These are phyloP conservation scores for Callosobruchus maculatus DNA, from an alignment of 2,888 invertebrate genomes.

Conservation along the genomic window DNA sequence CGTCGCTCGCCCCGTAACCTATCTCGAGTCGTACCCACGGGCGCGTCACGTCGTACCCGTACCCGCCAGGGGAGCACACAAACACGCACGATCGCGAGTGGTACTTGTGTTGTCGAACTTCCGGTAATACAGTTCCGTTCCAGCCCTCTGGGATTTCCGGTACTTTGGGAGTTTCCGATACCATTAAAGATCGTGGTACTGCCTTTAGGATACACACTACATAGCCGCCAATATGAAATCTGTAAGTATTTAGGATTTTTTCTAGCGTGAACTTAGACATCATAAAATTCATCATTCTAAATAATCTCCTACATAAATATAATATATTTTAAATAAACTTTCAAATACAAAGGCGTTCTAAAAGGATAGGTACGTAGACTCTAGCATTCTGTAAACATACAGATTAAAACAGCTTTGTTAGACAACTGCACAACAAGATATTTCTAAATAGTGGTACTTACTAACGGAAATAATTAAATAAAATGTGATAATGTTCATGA, in stretches of 20 bases:
- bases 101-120: background rate
- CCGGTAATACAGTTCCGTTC: background rate
- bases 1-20: constrained; percentile 30
- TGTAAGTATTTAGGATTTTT: background rate
- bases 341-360: too few species aligned
- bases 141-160: background rate
- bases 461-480: too few species aligned
- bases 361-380: too few species aligned
- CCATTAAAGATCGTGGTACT: background rate
- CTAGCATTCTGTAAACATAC: too few species aligned
- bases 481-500: too few species aligned
- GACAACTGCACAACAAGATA: too few species aligned
- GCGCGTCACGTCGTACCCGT: background rate
- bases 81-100: background rate
- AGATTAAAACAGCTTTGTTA: too few species aligned
- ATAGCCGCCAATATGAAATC: background rate
- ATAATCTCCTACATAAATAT: too few species aligned
- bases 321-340: too few species aligned
- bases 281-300: too few species aligned
- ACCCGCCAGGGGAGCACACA: background rate
- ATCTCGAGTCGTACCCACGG: background rate
- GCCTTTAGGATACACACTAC: background rate
- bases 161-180: background rate
- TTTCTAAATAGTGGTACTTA: too few species aligned
- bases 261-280: too few species aligned